Evolutionary conservation across 2,797 vertebrate genomes (phyloP).

Genomic region (Anisognathus igniventris): DNA sequence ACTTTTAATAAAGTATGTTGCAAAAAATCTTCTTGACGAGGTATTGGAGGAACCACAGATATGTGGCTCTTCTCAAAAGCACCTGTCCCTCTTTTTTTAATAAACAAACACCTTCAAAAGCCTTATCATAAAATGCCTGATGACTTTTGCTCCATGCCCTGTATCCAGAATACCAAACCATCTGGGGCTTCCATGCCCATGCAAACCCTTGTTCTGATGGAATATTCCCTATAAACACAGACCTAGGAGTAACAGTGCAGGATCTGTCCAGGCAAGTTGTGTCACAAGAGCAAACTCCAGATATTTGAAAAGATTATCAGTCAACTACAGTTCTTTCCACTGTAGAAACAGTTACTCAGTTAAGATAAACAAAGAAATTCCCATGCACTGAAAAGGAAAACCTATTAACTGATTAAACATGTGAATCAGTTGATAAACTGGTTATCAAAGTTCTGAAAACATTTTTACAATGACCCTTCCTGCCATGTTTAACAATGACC

Average conservation of each 20-base stretch:
- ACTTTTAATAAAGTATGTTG: not conserved
- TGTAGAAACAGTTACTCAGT: constrained; percentile 54
- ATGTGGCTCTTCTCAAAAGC: not conserved
- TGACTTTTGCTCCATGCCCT: not conserved
- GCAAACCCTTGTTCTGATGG: not conserved
- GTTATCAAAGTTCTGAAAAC: constrained; percentile 70
- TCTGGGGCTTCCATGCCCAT: not conserved
- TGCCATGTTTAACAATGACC: constrained; percentile 62
- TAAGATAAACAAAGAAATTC: constrained; percentile 68
- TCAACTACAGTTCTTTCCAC: constrained; percentile 60
- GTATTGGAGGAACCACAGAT: accelerated
- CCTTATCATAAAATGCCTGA: not conserved
- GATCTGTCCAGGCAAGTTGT: not conserved
- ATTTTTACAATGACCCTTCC: constrained; percentile 69
- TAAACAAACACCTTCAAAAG: not conserved
- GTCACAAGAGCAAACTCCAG: constrained; percentile 24
- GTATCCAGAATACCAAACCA: accelerated
- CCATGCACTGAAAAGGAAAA: constrained; percentile 64
- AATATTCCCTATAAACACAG: not conserved
- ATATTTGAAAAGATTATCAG: constrained; percentile 60
- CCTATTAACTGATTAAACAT: constrained; percentile 70
- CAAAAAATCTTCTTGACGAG: not conserved
- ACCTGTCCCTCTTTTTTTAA: not conserved
- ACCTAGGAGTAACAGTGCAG: not conserved
- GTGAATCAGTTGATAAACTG: constrained; percentile 67